A percentile compares a stretch with the other conserved stretches of the same genome.
Conservation (phyloP, 1,140 invertebrate genomes). For the Drosophila cardini region DNA sequence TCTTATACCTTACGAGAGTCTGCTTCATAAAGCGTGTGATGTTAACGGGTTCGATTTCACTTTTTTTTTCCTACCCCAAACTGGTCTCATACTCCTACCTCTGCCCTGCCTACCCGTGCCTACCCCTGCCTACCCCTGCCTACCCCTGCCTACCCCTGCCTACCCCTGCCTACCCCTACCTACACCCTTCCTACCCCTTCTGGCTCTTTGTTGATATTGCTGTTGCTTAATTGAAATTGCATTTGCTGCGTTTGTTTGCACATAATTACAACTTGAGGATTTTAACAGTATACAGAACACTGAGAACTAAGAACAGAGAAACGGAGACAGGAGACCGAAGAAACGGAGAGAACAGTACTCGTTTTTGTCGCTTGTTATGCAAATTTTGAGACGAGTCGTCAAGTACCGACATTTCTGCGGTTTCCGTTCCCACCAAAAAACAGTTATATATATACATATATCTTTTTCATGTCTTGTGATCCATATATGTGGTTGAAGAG, state of each 20-base stretch:
- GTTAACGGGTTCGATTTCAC: conserved; percentile 76
- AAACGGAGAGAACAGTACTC: conserved; percentile 31
- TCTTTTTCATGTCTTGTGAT: neutral
- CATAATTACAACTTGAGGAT: conserved; percentile 67
- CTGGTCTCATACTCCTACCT: neutral
- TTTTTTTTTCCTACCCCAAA: conserved; percentile 44
- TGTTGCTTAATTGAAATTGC: conserved; percentile 74
- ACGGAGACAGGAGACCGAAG: neutral
- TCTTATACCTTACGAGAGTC: conserved; percentile 4
- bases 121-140: neutral
- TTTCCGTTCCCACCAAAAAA: conserved; percentile 22
- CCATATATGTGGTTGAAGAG: conserved; percentile 2
- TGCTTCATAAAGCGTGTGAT: conserved; percentile 63
- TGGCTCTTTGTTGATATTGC: conserved; percentile 9
- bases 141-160: neutral
- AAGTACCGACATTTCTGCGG: conserved; percentile 37
- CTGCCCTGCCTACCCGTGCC: neutral
- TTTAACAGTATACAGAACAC: conserved; percentile 18
- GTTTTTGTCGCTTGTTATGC: conserved; percentile 53
- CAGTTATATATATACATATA: conserved; percentile 16
- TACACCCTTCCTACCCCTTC: conserved; percentile 1
- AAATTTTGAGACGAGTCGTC: conserved; percentile 50
- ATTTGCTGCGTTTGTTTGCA: conserved; percentile 76
- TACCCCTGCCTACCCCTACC: too few species aligned
- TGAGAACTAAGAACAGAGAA: neutral